Evolutionary conservation across 2,888 invertebrate genomes (phyloP).

Genomic region (Luperina testacea): DNA sequence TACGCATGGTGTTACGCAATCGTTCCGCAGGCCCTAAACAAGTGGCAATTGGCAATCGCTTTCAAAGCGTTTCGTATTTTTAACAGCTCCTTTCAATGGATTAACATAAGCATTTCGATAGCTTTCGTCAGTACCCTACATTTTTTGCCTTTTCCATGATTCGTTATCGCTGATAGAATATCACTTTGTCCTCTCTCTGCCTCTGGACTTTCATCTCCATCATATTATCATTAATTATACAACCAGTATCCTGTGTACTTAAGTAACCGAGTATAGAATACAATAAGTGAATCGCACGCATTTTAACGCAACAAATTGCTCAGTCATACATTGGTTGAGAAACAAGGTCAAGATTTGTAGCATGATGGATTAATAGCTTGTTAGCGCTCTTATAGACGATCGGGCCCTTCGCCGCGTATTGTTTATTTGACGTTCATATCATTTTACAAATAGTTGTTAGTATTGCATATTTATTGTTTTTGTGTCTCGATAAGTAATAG

Average conservation of each 20-base stretch:
- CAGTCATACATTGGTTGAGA: constrained; percentile 66
- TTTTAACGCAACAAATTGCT: constrained; percentile 72
- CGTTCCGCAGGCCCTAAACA: too few species aligned
- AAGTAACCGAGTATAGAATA: constrained; percentile 27
- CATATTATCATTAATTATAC: neutral
- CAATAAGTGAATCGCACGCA: constrained; percentile 73
- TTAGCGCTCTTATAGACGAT: constrained; percentile 43
- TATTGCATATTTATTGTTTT: neutral
- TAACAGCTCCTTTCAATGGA: neutral
- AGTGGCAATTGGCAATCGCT: neutral
- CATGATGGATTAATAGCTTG: constrained; percentile 49
- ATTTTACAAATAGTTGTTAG: too few species aligned
- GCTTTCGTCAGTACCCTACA: neutral
- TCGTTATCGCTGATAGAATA: neutral
- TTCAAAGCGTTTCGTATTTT: neutral
- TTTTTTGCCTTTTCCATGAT: neutral
- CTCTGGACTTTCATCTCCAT: neutral
- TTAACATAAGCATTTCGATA: neutral
- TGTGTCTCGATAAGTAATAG: neutral
- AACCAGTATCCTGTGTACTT: constrained; percentile 10
- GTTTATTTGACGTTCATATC: neutral
- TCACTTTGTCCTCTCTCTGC: neutral
- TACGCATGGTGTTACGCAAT: too few species aligned
- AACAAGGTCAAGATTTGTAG: constrained; percentile 73
- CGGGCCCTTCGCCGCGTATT: neutral